phyloP scores from a whole-genome alignment of 2,113 vertebrate genomes.

The Ammospiza caudacuta region DNA sequence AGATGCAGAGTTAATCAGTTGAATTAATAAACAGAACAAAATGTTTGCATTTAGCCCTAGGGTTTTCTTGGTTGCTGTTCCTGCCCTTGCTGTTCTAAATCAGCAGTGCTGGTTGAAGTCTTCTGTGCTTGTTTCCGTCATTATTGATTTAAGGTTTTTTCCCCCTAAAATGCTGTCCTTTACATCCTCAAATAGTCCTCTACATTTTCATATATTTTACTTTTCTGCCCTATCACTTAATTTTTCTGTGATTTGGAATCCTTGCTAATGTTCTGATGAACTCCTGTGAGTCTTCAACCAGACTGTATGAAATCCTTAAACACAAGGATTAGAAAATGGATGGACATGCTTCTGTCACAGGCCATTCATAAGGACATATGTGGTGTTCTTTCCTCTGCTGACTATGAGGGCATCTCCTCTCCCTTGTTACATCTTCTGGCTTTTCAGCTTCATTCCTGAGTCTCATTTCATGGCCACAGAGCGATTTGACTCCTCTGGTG shows the following conservation, averaged over 20 bases:
- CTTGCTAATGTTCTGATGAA: not conserved
- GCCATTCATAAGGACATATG: not conserved
- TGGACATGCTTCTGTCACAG: not conserved
- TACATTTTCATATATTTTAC: not conserved
- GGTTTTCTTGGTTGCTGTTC: not conserved
- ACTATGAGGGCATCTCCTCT: not conserved
- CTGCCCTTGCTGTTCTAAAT: not conserved
- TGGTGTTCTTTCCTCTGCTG: not conserved
- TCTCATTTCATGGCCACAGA: not conserved
- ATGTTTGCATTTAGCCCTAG: not conserved
- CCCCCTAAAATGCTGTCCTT: not conserved
- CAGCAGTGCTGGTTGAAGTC: not conserved
- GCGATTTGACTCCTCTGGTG: not conserved
- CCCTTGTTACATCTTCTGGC: not conserved
- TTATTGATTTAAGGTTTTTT: not conserved
- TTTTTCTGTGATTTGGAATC: not conserved
- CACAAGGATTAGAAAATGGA: not conserved
- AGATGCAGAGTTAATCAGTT: not conserved
- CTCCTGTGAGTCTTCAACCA: not conserved
- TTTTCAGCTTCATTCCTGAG: not conserved
- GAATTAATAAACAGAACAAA: conserved; percentile 18
- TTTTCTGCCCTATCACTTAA: not conserved
- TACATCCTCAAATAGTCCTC: not conserved
- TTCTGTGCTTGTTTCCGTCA: not conserved
- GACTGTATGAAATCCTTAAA: not conserved